phyloP scores from a whole-genome alignment of 2,113 vertebrate genomes.

The Chamaea fasciata region DNA sequence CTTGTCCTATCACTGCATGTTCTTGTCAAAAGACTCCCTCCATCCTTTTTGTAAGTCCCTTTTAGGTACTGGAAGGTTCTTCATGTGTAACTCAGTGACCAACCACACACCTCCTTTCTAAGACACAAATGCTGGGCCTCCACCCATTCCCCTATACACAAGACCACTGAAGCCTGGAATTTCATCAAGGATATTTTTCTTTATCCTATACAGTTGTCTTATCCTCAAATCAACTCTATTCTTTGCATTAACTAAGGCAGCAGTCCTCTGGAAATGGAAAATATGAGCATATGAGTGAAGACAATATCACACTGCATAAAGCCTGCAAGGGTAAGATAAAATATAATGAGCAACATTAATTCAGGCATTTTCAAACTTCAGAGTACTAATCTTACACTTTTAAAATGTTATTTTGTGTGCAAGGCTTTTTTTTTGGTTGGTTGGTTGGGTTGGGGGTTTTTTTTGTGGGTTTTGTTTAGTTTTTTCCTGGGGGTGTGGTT shows the following conservation, averaged over 20 bases:
- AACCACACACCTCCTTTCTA: not conserved
- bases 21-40: not conserved
- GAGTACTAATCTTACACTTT: not conserved
- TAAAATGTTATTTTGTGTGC: not conserved
- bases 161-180: not conserved
- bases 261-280: not conserved
- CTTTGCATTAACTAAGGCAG: not conserved
- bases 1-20: no score
- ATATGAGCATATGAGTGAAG: not conserved
- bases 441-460: no score
- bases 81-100: not conserved
- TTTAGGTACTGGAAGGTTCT: not conserved
- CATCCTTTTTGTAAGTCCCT: not conserved
- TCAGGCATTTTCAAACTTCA: not conserved
- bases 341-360: not conserved
- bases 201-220: not conserved
- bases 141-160: not conserved
- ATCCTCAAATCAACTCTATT: not conserved
- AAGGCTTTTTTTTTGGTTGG: no score
- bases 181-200: not conserved
- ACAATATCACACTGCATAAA: not conserved
- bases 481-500: rapidly evolving
- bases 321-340: not conserved
- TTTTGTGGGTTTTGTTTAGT: no score
- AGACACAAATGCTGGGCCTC: not conserved